Base-by-base conservation (phyloP, 2,797 vertebrate genomes). In the Bovichtus variegatus region DNA sequence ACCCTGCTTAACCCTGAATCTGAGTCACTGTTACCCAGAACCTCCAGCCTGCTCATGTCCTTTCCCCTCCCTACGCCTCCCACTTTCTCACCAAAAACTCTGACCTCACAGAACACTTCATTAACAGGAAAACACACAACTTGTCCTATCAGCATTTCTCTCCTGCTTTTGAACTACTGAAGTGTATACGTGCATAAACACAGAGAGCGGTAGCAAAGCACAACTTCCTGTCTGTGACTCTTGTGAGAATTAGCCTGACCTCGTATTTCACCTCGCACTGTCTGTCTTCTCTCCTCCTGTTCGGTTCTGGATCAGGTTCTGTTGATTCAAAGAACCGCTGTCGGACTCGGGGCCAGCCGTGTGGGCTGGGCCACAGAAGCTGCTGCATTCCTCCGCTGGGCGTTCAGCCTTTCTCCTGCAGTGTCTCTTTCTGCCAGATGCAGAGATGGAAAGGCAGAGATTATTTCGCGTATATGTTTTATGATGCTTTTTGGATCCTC, bases 311-410 rank as follows among this genome's bases (percentile, higher is more conserved):
- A 85, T 91, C 86, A 66, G 87, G 88, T 89, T 92, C 80, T 91
- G 90, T 92, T 93, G 91, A 87, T 88, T 85, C 81, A 88, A 80
- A 88, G 85, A 88, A 78, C 83, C 73, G 64, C 83, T 62, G 83
- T 89, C 59, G 68, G 88, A 84, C 61, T 87, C 53, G 0, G 86
- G 82, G 80, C 87, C 83, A 79, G 83, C 46, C 72, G 43, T 84
- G 85, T 86, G 89, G 90, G 89, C 84, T 85, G 82, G 84, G 88
- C 88, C 73, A 85, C 83, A 83, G 91, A 86, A 85, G 85, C 85
- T 76, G 81, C 71, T 64, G 84, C 92, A 94, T 95, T 94, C 93
- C 92, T 93, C 82, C 15, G 63, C 85, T 87, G 90, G 91, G 92
- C 89, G 90, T 92, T 89, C 74, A 72, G 78, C 51, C 50, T 78